A percentile compares a stretch with the other conserved stretches of the same genome.
Conservation (phyloP, 1,140 invertebrate genomes). For the Aphaenogaster rudis region DNA sequence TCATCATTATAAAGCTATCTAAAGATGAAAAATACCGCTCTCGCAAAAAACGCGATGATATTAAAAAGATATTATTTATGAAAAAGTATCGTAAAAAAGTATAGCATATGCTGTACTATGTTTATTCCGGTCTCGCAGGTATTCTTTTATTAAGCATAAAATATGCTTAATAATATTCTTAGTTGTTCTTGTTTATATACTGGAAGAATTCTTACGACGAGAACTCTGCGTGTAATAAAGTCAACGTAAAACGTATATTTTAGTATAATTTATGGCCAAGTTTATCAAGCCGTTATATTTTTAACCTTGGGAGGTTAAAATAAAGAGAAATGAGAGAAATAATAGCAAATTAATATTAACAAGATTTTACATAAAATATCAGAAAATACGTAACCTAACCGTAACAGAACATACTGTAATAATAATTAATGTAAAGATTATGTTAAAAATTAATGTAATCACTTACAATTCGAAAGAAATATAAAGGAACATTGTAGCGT, state of each 20-base stretch:
- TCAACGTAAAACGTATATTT: conserved; percentile 25
- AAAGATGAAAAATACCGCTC: neutral
- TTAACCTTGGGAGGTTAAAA: neutral
- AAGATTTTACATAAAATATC: neutral
- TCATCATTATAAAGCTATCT: neutral
- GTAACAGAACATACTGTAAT: neutral
- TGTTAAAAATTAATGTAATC: neutral
- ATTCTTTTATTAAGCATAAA: conserved; percentile 10
- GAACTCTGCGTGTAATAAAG: neutral
- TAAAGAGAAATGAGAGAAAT: neutral
- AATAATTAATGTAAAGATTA: neutral
- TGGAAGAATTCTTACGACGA: neutral
- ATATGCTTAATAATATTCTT: conserved; percentile 9
- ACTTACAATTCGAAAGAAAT: neutral
- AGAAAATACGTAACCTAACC: neutral
- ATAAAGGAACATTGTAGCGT: neutral
- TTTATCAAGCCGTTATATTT: conserved; percentile 18
- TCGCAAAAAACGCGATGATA: neutral
- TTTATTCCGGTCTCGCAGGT: conserved; percentile 7
- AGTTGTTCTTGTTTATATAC: neutral
- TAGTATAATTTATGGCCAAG: neutral
- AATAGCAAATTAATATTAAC: conserved; percentile 6
- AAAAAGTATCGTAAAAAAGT: neutral
- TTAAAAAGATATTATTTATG: neutral
- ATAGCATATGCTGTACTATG: neutral